Conservation (phyloP, 2,888 invertebrate species). For the Blera fallax region DNA sequence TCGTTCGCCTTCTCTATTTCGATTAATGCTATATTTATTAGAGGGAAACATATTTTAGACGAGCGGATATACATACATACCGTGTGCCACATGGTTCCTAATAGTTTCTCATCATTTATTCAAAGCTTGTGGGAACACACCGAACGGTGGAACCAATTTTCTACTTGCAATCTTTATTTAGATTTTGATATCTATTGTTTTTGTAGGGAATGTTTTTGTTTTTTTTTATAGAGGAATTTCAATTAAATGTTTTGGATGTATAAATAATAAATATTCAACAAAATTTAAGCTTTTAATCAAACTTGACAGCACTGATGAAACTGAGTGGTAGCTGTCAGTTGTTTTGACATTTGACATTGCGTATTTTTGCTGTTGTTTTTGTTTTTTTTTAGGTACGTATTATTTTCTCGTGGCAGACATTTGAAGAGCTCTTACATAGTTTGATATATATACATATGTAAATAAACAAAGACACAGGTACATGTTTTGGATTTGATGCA, state of each 20-base stretch:
- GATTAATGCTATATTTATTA: not conserved
- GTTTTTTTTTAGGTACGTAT: no score
- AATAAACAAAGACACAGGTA: no score
- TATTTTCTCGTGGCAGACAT: no score
- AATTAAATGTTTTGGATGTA: not conserved
- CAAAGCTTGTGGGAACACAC: constrained; percentile 73
- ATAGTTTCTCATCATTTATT: constrained; percentile 59
- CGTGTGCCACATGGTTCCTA: constrained; percentile 7
- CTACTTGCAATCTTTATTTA: not conserved
- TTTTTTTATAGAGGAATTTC: not conserved
- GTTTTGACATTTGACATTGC: not conserved
- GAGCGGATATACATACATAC: not conserved
- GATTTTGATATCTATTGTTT: not conserved
- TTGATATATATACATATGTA: no score
- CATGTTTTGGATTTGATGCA: no score
- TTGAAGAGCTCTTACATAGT: no score
- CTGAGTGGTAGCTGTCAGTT: not conserved
- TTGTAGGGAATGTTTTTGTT: not conserved
- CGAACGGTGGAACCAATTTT: not conserved
- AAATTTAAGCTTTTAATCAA: not conserved
- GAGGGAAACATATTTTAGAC: not conserved
- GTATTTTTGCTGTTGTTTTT: not conserved
- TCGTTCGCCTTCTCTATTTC: constrained; percentile 1
- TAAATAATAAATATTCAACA: not conserved
- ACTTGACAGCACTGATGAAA: not conserved